Percentiles rank a stretch among this genome's conserved stretches.
phyloP scores from a whole-genome alignment of 2,888 invertebrate genomes.

The Heteropelma amictum region DNA sequence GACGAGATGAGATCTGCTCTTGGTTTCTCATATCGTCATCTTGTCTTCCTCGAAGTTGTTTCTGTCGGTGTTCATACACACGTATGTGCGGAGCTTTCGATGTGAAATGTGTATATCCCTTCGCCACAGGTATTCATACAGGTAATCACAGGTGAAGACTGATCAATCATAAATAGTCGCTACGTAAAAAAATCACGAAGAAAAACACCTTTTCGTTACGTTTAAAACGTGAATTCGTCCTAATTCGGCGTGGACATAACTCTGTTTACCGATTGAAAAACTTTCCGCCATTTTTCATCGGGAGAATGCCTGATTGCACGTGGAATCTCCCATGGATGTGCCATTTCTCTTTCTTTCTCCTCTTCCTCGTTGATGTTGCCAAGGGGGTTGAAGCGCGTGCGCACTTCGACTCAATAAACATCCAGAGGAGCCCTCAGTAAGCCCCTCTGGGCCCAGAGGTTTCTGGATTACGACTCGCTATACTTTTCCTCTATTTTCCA shows the following conservation, averaged over 20 bases:
- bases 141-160: too few species aligned
- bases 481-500: slow-evolving; percentile 72
- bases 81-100: neutral
- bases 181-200: too few species aligned
- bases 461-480: slow-evolving; percentile 74
- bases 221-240: too few species aligned
- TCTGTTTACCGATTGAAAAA: too few species aligned
- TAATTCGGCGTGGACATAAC: neutral
- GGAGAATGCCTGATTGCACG: neutral
- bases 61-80: neutral
- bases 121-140: too few species aligned
- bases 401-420: slow-evolving; percentile 76
- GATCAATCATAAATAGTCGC: too few species aligned
- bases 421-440: slow-evolving; percentile 74
- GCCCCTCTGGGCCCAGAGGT: slow-evolving; percentile 68
- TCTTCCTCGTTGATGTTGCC: slow-evolving; percentile 32
- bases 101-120: neutral
- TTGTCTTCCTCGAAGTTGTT: slow-evolving; percentile 45
- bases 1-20: slow-evolving; percentile 63
- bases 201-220: too few species aligned
- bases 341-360: neutral
- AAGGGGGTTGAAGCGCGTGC: slow-evolving; percentile 67
- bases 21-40: slow-evolving; percentile 57
- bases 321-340: neutral
- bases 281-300: too few species aligned